Evolutionary conservation across 2,113 vertebrate species (phyloP).

Genomic region (Pygoscelis adeliae): DNA sequence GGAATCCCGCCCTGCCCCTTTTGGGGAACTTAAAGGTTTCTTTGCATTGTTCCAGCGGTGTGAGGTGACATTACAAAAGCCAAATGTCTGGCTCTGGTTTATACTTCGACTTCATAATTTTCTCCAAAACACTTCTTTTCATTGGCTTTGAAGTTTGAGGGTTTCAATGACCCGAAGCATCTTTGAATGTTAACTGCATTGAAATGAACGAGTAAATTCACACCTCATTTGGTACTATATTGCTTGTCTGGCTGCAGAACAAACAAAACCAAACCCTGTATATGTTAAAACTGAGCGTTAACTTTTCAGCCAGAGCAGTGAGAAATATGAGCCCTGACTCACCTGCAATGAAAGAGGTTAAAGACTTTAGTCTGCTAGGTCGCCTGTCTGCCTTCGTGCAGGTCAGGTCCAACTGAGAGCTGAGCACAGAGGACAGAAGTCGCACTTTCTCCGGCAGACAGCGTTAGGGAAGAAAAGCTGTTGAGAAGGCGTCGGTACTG

Average conservation of each 20-base stretch:
- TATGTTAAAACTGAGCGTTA: background rate
- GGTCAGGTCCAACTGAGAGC: background rate
- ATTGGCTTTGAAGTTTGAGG: background rate
- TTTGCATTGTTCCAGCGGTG: background rate
- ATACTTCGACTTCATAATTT: background rate
- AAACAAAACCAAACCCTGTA: background rate
- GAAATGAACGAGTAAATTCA: background rate
- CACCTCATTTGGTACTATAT: background rate
- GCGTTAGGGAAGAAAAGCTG: background rate
- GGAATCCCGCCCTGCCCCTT: background rate
- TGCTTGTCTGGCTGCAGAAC: background rate
- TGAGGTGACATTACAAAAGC: background rate
- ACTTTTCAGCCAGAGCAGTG: background rate
- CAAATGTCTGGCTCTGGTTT: background rate
- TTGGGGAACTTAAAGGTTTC: background rate
- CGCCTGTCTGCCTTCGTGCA: fast-evolving
- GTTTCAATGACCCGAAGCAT: background rate
- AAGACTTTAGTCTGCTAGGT: background rate
- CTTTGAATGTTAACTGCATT: background rate
- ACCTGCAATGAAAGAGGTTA: background rate
- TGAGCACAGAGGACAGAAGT: background rate
- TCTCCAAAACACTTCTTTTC: background rate
- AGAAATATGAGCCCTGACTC: background rate
- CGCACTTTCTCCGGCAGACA: fast-evolving
- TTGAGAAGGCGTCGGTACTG: background rate